Conservation (phyloP, 2,797 vertebrate genomes). For the Melanotaenia boesemani region DNA sequence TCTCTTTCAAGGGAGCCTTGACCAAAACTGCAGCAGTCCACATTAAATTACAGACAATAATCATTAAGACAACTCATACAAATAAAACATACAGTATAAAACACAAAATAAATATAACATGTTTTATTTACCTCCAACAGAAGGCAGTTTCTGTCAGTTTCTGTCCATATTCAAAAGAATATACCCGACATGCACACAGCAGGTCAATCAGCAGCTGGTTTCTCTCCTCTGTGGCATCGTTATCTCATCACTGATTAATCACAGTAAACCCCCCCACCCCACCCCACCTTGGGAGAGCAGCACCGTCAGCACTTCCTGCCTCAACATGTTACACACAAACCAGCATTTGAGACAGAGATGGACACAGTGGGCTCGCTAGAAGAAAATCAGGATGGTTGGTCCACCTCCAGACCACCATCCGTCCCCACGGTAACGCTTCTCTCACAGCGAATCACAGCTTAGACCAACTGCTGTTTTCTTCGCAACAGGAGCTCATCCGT, state of each 20-base stretch:
- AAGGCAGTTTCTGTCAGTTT: too few relatives aligned
- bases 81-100: too few relatives aligned
- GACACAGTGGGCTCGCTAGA: not conserved
- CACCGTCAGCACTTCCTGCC: not conserved
- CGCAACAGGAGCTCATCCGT: not conserved
- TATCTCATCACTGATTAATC: not conserved
- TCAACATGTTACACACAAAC: not conserved
- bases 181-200: not conserved
- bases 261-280: too few relatives aligned
- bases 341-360: not conserved
- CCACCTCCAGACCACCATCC: not conserved
- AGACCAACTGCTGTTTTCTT: not conserved
- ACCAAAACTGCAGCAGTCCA: too few relatives aligned
- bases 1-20: too few relatives aligned
- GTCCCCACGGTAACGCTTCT: not conserved
- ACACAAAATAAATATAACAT: too few relatives aligned
- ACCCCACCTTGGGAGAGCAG: not conserved
- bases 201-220: not conserved
- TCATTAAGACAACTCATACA: too few relatives aligned
- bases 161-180: too few relatives aligned
- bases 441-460: not conserved
- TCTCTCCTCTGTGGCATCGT: not conserved
- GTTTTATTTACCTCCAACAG: too few relatives aligned
- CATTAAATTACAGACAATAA: too few relatives aligned
- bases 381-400: not conserved